Base-by-base conservation (phyloP, 2,888 invertebrate species). In the Andrena camellia region DNA sequence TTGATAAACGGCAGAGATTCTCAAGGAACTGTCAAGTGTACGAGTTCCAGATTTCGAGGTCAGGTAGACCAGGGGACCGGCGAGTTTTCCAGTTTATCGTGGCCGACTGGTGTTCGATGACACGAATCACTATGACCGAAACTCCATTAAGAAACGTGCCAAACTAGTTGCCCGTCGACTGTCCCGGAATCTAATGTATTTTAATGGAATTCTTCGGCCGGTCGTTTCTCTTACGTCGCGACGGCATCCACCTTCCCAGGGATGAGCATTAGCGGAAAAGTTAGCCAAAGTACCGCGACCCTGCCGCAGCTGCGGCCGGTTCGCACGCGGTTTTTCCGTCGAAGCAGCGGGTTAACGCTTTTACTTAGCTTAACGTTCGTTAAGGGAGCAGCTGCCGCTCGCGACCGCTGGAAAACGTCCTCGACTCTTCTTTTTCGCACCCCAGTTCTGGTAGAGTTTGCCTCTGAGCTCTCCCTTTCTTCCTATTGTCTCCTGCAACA, bases 301-400 rank as follows among this genome's bases (percentile, higher is more conserved):
- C 84, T 80, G 76, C 79, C 85, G 73, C 88, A 89, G 88, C 86
- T 89, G 89, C 85, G 83, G 81, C 76, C 75, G 81, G 88, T 87
- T 90, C 89, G 73, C 88, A 84, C 88, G 85, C 90, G 92, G 91
- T 90, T 91, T 90, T 86, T 89, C 90, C 83, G 84, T 77, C 77
- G 76, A 57, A 86, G 89, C 86, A 84, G 88, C 72, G 82, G 89
- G 89, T 87, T 92, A 92, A 91, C 91, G 90, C 90, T 88, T 86
- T 85, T 88, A 85, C 87, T 91, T 90, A 88, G 91, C 83, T 84
- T 84, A 84, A 83, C 83, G 84, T 84, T 84, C 83, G 84, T 84
- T 84, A 90, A 88, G 88, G 87, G 86, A 90, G 85, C 89, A 85
- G 88, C 88, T 88, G 87, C 82, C 76, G 88, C 70, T 68, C 79